Conservation (phyloP, 2,888 invertebrate species). For the Hydrotaea cyrtoneurina region DNA sequence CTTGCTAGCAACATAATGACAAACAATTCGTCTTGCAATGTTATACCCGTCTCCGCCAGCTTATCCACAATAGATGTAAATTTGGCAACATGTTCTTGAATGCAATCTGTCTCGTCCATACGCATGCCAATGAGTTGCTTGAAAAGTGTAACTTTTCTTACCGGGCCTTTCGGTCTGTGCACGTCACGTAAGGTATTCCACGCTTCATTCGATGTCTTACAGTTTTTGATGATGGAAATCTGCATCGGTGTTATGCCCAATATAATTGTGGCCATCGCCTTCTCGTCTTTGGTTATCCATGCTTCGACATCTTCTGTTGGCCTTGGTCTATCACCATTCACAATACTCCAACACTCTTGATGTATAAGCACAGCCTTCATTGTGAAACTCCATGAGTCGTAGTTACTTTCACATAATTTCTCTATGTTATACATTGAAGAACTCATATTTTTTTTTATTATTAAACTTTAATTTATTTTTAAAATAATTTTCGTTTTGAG, state of each 20-base stretch:
- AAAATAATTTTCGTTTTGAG: background rate
- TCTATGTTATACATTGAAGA: constrained; percentile 55
- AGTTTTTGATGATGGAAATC: constrained; percentile 44
- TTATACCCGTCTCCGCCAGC: constrained; percentile 50
- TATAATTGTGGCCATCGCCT: constrained; percentile 51
- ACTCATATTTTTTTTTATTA: constrained; percentile 39
- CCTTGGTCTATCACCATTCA: too few species aligned
- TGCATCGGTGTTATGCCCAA: constrained; percentile 48
- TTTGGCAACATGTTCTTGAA: constrained; percentile 35
- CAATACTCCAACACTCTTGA: constrained; percentile 54
- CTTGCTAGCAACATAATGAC: constrained; percentile 57
- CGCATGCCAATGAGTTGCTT: constrained; percentile 47
- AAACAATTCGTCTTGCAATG: constrained; percentile 53
- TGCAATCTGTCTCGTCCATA: constrained; percentile 37
- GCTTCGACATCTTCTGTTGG: background rate
- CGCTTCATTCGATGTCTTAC: constrained; percentile 44
- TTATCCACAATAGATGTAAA: constrained; percentile 45
- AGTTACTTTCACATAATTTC: constrained; percentile 55
- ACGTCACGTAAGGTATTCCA: constrained; percentile 47
- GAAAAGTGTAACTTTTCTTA: constrained; percentile 58
- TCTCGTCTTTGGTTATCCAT: constrained; percentile 46
- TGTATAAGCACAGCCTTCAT: constrained; percentile 57
- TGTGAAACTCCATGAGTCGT: constrained; percentile 56
- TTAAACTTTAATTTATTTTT: constrained; percentile 12
- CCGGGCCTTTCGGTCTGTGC: constrained; percentile 55